Evolutionary conservation across 2,113 vertebrate species (phyloP).

Genomic region (Bothrops jararaca): DNA sequence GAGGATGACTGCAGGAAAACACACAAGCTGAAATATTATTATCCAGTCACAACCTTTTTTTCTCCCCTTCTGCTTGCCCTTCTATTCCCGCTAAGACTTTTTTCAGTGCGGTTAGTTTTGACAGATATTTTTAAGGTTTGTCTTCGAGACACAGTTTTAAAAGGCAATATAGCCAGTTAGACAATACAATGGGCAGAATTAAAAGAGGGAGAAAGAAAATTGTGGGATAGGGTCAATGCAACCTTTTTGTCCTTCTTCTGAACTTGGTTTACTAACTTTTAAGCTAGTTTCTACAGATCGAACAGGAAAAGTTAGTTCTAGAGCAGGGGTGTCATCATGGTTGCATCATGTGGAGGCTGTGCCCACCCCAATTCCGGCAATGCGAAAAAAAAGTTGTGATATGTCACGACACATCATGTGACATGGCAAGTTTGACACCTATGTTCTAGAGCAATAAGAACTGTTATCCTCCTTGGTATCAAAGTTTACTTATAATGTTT

Average conservation of each 20-base stretch:
- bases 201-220: not conserved
- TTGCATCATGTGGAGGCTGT: too few relatives aligned
- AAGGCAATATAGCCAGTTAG: conserved; percentile 29
- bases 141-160: conserved; percentile 32
- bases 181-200: not conserved
- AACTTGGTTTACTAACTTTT: not conserved
- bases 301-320: not conserved
- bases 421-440: too few relatives aligned
- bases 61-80: conserved; percentile 34
- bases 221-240: conserved; percentile 5
- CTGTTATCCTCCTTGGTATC: not conserved
- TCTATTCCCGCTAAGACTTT: conserved; percentile 45
- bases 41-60: conserved; percentile 48
- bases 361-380: too few relatives aligned
- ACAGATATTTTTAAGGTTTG: conserved; percentile 25
- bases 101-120: conserved; percentile 53
- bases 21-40: conserved; percentile 52
- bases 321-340: not conserved
- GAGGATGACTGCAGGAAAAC: conserved; percentile 48
- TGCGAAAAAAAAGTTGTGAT: too few relatives aligned
- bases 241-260: conserved; percentile 2
- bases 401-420: too few relatives aligned
- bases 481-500: not conserved
- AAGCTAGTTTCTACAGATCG: not conserved
- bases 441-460: not conserved